A percentile compares a stretch with the other conserved stretches of the same genome.
These are phyloP conservation scores for Ditylenchus dipsaci DNA, from an alignment of 1,140 invertebrate genomes.

Conservation along the genomic window DNA sequence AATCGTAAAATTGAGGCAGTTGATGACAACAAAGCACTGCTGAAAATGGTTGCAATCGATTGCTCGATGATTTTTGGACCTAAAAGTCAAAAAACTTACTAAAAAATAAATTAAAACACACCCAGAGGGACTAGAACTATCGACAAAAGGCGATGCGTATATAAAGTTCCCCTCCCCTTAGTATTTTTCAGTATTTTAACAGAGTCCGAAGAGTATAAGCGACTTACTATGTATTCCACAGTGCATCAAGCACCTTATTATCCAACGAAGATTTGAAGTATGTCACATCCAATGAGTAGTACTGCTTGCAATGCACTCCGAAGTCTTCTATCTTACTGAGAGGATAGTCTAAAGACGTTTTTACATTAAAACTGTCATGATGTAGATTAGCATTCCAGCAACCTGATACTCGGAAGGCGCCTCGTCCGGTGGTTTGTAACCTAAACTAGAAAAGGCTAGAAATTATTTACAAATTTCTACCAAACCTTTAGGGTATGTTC, in stretches of 20 bases:
- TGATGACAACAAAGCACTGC: too few relatives aligned
- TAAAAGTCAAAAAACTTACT: too few relatives aligned
- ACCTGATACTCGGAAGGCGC: constrained; percentile 97
- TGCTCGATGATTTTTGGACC: too few relatives aligned
- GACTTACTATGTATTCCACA: constrained; percentile 45
- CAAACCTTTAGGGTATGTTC: constrained; percentile 88
- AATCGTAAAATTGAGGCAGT: too few relatives aligned
- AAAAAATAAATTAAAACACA: too few relatives aligned
- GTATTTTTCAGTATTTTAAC: too few relatives aligned
- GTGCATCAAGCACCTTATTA: constrained; percentile 32
- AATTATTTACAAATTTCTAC: constrained; percentile 22
- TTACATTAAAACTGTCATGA: too few relatives aligned
- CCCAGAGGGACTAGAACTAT: too few relatives aligned
- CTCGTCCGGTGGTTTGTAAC: constrained; percentile 91
- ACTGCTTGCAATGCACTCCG: constrained; percentile 98
- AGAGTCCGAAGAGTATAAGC: constrained; percentile 27
- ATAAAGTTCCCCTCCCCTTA: too few relatives aligned
- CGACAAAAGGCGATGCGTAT: too few relatives aligned
- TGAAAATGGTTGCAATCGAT: too few relatives aligned
- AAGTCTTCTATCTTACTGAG: constrained; percentile 90
- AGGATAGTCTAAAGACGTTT: background rate
- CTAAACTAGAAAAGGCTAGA: constrained; percentile 60
- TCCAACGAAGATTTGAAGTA: constrained; percentile 76
- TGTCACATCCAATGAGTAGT: constrained; percentile 92
- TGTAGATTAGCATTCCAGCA: constrained; percentile 90